These are phyloP conservation scores for Stenchaetothrips biformis DNA, from an alignment of 2,888 invertebrate genomes.

Conservation along the genomic window DNA sequence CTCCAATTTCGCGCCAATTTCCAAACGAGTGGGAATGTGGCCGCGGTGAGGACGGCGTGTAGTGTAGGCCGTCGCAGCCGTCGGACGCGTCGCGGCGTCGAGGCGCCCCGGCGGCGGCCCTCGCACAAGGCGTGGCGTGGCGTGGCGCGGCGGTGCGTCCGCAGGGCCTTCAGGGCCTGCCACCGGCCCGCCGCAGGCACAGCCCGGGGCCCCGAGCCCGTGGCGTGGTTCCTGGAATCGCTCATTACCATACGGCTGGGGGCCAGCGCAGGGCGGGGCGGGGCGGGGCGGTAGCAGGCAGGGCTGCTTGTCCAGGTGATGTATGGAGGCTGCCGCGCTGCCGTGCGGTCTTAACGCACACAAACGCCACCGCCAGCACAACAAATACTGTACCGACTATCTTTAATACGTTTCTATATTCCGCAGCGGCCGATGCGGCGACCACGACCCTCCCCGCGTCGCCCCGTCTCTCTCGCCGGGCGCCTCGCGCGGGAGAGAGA, in stretches of 20 bases:
- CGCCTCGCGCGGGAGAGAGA: neutral
- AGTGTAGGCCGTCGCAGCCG: neutral
- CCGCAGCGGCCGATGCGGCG: neutral
- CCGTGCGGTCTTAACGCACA: neutral
- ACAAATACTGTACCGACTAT: slow-evolving; percentile 25
- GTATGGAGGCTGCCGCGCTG: slow-evolving; percentile 1
- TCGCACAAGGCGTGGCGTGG: neutral
- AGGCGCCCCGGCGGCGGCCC: neutral
- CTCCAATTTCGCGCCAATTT: too few relatives aligned
- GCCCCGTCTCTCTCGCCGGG: neutral
- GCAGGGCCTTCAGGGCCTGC: neutral
- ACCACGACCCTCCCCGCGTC: neutral
- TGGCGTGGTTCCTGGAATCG: neutral
- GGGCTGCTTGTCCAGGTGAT: slow-evolving; percentile 3
- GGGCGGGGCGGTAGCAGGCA: neutral
- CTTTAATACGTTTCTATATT: neutral
- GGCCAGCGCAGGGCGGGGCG: neutral
- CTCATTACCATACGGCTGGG: slow-evolving; percentile 15
- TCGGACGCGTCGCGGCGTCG: neutral
- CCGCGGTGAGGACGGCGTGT: neutral
- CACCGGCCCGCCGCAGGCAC: neutral
- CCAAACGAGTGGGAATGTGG: too few relatives aligned
- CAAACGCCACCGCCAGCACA: neutral
- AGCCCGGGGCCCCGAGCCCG: neutral
- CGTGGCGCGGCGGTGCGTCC: too few relatives aligned